Conservation (phyloP, 2,797 vertebrate species). For the Sebastes baramenuke region DNA sequence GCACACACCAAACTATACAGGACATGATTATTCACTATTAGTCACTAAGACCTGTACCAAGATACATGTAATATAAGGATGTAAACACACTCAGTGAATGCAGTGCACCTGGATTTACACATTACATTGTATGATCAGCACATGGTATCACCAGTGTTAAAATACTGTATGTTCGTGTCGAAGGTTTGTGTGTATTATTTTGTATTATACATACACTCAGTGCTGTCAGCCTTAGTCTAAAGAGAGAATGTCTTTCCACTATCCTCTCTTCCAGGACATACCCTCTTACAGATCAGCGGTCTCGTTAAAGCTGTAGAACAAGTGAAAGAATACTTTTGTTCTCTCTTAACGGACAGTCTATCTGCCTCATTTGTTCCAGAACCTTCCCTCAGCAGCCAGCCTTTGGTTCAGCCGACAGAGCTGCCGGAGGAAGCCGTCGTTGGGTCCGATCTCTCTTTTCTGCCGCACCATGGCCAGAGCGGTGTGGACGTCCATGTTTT, state of each 20-base stretch:
- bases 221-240: not conserved
- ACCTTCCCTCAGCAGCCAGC: slow-evolving; percentile 78
- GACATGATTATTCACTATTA: not conserved
- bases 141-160: not conserved
- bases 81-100: not conserved
- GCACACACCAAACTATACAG: not conserved
- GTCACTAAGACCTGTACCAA: not conserved
- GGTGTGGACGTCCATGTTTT: slow-evolving; percentile 84
- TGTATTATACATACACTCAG: not conserved
- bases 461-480: slow-evolving; percentile 88
- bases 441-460: slow-evolving; percentile 93
- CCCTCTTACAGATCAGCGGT: not conserved
- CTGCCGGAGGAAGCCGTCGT: slow-evolving; percentile 93
- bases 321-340: slow-evolving; percentile 1
- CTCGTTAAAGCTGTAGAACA: slow-evolving; percentile 8
- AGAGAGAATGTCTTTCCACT: not conserved
- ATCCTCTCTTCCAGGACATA: not conserved
- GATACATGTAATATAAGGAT: not conserved
- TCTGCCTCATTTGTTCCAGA: slow-evolving; percentile 58
- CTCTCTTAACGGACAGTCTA: not conserved
- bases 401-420: slow-evolving; percentile 90
- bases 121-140: not conserved
- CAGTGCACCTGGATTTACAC: slow-evolving; percentile 8
- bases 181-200: not conserved
- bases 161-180: not conserved